Evolutionary conservation across 2,113 vertebrate genomes (phyloP), one percentile per base, ranked within the genome.

Genomic region (Aegypius monachus): DNA sequence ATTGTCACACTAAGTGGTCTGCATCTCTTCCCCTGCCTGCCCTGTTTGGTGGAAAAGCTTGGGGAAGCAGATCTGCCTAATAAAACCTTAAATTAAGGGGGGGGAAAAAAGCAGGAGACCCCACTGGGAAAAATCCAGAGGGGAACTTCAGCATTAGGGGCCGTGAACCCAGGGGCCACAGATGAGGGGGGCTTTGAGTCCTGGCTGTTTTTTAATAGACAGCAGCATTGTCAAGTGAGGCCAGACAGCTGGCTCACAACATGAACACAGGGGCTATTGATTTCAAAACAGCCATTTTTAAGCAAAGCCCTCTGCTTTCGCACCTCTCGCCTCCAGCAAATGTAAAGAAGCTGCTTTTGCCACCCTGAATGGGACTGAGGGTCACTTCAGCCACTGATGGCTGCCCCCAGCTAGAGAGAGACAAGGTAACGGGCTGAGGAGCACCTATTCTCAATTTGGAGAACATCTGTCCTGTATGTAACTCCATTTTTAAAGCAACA

Each of bases 261-360:
- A 31, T 0, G 0, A 26, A 6, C 0, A 0, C 2, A 8, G 20
- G 20, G 32, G 25, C 6, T 34, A 16, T 38, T 17, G 0, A 8
- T 53, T 58, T 62, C 42, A 21, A 16, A 15, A 31, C 19, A 45
- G 55, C 10, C 31, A 6, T 31, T n/a, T 59, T 13, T 65, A 50
- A 83, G 59, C 26, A 11, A 85, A 62, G 78, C 18, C 16, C 48
- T 36, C 73, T 15, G 11, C 48, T 73, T 65, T 38, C 9, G 1
- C 66, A 26, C 16, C 59, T 68, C 68, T n/a, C 5, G 6, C 50
- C 48, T 52, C n/a, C 62, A 25, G 34, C 16, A 52, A 61, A 14
- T 2, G 5, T 16, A 7, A 48, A 27, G 53, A 11, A 81, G n/a
- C 47, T 45, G 74, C 66, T 82, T 42, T 66, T 75, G 66, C 55